Percentiles rank a stretch among this genome's conserved stretches.
These are phyloP conservation scores for Idaea straminata DNA, from an alignment of 2,888 invertebrate genomes.

Conservation along the genomic window DNA sequence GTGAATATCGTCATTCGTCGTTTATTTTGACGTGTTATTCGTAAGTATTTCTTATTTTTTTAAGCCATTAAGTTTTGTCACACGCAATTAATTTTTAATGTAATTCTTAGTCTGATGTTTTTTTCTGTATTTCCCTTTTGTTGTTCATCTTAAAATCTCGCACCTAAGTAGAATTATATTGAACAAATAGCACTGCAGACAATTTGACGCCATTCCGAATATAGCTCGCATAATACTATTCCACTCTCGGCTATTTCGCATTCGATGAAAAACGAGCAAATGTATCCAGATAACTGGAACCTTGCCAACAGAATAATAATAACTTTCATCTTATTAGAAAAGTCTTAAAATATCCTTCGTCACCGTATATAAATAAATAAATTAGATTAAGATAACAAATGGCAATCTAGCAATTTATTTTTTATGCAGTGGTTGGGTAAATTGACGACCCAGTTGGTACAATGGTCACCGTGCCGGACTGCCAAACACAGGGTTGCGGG, in stretches of 20 bases:
- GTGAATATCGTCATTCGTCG: neutral
- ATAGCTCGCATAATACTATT: conserved; percentile 56
- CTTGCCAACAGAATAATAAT: conserved; percentile 40
- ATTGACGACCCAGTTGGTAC: too few species aligned
- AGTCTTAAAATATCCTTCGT: neutral
- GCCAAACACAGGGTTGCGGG: too few species aligned
- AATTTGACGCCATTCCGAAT: conserved; percentile 61
- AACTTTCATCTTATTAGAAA: neutral
- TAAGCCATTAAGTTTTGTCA: neutral
- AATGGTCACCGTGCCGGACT: too few species aligned
- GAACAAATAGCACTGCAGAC: conserved; percentile 48
- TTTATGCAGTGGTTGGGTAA: too few species aligned
- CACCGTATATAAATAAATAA: neutral
- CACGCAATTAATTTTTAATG: neutral
- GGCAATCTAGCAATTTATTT: neutral
- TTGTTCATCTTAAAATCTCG: conserved; percentile 1
- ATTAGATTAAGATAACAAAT: neutral
- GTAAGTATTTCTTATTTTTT: neutral
- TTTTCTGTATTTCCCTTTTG: neutral
- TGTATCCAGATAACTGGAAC: conserved; percentile 52
- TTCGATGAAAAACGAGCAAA: conserved; percentile 65
- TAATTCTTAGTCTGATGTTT: too few species aligned
- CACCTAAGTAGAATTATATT: conserved; percentile 10
- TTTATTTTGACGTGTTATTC: neutral
- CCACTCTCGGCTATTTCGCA: conserved; percentile 58